These are phyloP conservation scores for Trimorus sp. DNA, from an alignment of 2,888 invertebrate genomes.

Conservation along the genomic window DNA sequence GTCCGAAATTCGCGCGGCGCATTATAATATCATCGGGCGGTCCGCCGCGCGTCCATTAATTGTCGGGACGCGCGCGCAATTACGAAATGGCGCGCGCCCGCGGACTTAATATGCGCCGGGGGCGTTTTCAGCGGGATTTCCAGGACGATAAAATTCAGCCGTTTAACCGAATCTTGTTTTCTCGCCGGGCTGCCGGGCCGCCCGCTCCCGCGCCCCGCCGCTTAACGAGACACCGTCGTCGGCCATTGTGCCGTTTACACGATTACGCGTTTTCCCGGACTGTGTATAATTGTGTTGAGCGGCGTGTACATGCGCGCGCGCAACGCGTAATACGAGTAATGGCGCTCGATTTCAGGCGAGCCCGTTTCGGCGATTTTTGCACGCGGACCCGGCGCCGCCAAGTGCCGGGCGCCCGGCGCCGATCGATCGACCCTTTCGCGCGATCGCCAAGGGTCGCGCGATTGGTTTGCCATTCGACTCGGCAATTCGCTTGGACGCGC, in stretches of 20 bases:
- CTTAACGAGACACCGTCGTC: conserved; percentile 73
- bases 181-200: conserved; percentile 34
- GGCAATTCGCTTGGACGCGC: too few species aligned
- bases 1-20: too few species aligned
- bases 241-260: conserved; percentile 76
- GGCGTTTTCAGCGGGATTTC: conserved; percentile 59
- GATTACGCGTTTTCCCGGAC: conserved; percentile 75
- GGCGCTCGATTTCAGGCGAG: conserved; percentile 41
- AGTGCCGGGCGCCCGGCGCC: too few species aligned
- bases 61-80: too few species aligned
- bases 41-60: too few species aligned
- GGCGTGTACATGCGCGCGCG: conserved; percentile 43
- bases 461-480: too few species aligned
- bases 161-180: conserved; percentile 73
- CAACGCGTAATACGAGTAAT: conserved; percentile 39
- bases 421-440: neutral
- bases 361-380: too few species aligned
- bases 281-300: conserved; percentile 54
- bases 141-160: conserved; percentile 76
- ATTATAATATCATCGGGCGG: too few species aligned
- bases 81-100: neutral
- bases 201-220: conserved; percentile 49
- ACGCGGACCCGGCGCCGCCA: too few species aligned
- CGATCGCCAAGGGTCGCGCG: too few species aligned
- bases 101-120: conserved; percentile 58